These are phyloP conservation scores for Brienomyrus brachyistius DNA, from an alignment of 2,113 vertebrate species.

Conservation along the genomic window DNA sequence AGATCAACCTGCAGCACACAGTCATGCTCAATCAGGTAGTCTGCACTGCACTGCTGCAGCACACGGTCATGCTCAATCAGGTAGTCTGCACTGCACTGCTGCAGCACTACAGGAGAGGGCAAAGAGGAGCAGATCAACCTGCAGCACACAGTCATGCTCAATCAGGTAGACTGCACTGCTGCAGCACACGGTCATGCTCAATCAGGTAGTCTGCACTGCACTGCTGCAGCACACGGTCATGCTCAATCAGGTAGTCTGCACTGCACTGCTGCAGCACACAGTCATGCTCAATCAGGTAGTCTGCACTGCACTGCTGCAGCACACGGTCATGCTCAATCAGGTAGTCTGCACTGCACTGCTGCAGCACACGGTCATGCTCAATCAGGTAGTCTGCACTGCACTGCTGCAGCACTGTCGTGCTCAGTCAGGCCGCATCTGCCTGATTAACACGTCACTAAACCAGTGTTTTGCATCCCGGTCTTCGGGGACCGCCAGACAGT, in stretches of 20 bases:
- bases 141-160: constrained; percentile 44
- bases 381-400: not conserved
- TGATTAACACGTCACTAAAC: not conserved
- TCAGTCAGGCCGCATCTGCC: not conserved
- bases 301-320: too few relatives aligned
- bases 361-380: constrained; percentile 44
- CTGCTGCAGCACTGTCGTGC: too few relatives aligned
- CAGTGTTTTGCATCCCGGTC: not conserved
- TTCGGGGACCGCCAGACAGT: not conserved
- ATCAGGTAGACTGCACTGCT: not conserved
- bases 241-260: not conserved
- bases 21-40: constrained; percentile 51
- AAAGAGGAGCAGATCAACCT: too few relatives aligned
- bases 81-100: constrained; percentile 18
- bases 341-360: constrained; percentile 18
- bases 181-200: not conserved
- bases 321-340: not conserved
- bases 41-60: too few relatives aligned
- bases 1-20: constrained; percentile 61
- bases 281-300: constrained; percentile 51
- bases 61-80: not conserved
- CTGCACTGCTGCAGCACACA: constrained; percentile 51
- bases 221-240: too few relatives aligned
- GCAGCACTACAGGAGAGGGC: too few relatives aligned
- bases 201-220: not conserved